Evolutionary conservation across 2,797 vertebrate species (phyloP).

Genomic region (Centroberyx gerrardi): DNA sequence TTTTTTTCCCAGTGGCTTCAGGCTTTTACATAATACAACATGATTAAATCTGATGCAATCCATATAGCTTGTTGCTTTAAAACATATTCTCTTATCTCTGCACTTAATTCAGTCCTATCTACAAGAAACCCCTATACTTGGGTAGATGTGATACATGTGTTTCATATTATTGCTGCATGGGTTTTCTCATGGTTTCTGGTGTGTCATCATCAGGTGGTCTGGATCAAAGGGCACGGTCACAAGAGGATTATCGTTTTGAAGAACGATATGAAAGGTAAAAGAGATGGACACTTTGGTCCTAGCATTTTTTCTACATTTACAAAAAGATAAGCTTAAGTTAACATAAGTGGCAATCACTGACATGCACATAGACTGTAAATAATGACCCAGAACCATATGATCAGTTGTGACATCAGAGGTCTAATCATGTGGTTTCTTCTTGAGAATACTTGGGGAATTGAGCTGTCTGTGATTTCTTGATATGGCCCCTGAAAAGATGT

Average conservation of each 20-base stretch:
- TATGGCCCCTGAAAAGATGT: background rate
- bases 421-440: too few species aligned
- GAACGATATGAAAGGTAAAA: slow-evolving; percentile 98
- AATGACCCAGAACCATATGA: too few species aligned
- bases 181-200: slow-evolving; percentile 4
- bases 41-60: background rate
- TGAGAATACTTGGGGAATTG: background rate
- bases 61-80: background rate
- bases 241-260: slow-evolving; percentile 99
- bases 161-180: background rate
- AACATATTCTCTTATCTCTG: background rate
- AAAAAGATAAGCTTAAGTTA: background rate
- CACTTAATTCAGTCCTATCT: background rate
- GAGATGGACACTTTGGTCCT: background rate
- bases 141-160: background rate
- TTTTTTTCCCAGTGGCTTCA: background rate
- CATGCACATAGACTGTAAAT: too few species aligned
- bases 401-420: too few species aligned
- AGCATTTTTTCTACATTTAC: too few species aligned
- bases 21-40: background rate
- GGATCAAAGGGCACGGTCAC: slow-evolving; percentile 98
- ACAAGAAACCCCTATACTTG: background rate
- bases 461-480: background rate
- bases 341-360: background rate
- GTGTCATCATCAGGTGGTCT: slow-evolving; percentile 89